These are phyloP conservation scores for Chaetura pelagica DNA, from an alignment of 2,113 vertebrate genomes.

Conservation along the genomic window DNA sequence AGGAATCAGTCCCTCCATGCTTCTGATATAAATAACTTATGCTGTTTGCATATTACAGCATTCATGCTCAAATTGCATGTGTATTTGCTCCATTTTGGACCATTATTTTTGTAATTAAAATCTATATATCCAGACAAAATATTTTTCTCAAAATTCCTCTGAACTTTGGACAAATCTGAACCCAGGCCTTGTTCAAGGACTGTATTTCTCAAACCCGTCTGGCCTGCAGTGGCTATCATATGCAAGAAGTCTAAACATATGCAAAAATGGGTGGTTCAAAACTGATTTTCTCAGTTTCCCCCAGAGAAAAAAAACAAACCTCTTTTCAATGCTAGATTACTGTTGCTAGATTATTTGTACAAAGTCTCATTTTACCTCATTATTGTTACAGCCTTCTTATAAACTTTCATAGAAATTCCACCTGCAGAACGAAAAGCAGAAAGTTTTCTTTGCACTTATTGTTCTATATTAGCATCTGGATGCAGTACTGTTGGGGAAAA, in stretches of 20 bases:
- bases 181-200: background rate
- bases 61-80: background rate
- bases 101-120: background rate
- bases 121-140: background rate
- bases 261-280: background rate
- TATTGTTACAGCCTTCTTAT: background rate
- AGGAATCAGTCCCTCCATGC: background rate
- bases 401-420: background rate
- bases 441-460: background rate
- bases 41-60: background rate
- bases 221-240: background rate
- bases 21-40: background rate
- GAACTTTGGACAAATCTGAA: background rate
- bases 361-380: background rate
- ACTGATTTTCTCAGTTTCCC: background rate
- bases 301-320: background rate
- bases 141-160: background rate
- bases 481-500: conserved; percentile 5
- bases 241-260: background rate
- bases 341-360: background rate
- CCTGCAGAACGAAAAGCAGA: conserved; percentile 47
- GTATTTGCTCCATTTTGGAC: background rate
- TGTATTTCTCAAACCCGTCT: background rate
- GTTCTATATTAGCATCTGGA: background rate
- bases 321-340: background rate